These are phyloP conservation scores for Luperina nickerlii DNA, from an alignment of 2,888 invertebrate species.

Conservation along the genomic window DNA sequence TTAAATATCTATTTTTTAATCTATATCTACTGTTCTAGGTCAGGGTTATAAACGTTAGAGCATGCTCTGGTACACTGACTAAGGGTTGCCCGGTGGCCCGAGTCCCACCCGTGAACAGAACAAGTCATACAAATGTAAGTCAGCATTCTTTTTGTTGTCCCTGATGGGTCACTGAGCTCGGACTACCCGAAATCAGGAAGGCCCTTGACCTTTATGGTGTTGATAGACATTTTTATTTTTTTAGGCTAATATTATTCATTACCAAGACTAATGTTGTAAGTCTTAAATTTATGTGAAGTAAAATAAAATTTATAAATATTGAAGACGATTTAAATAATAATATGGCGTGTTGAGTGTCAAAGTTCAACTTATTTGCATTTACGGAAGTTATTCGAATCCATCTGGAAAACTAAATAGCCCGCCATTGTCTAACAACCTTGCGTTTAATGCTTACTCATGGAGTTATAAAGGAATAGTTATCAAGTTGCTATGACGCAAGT, in stretches of 20 bases:
- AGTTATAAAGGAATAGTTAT: constrained; percentile 20
- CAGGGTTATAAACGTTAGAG: neutral
- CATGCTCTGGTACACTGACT: neutral
- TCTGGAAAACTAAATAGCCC: constrained; percentile 19
- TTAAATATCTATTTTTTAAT: too few relatives aligned
- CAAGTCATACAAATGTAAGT: neutral
- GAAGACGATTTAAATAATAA: constrained; percentile 26
- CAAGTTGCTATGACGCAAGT: constrained; percentile 36
- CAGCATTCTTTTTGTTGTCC: too few relatives aligned
- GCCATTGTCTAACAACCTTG: constrained; percentile 39
- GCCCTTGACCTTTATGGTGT: neutral
- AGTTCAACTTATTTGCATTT: constrained; percentile 36
- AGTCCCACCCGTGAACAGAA: neutral
- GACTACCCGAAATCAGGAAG: neutral
- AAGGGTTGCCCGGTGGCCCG: too few relatives aligned
- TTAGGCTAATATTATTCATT: neutral
- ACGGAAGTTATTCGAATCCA: constrained; percentile 40
- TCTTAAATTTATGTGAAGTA: neutral
- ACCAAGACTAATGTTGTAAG: neutral
- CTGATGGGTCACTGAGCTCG: constrained; percentile 8
- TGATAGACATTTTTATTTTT: neutral
- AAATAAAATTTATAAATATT: constrained; percentile 19
- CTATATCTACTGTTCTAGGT: neutral
- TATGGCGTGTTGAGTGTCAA: constrained; percentile 36
- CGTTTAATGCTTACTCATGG: constrained; percentile 42